Base-by-base conservation (phyloP, 2,888 invertebrate genomes). In the Monochamus alternatus region DNA sequence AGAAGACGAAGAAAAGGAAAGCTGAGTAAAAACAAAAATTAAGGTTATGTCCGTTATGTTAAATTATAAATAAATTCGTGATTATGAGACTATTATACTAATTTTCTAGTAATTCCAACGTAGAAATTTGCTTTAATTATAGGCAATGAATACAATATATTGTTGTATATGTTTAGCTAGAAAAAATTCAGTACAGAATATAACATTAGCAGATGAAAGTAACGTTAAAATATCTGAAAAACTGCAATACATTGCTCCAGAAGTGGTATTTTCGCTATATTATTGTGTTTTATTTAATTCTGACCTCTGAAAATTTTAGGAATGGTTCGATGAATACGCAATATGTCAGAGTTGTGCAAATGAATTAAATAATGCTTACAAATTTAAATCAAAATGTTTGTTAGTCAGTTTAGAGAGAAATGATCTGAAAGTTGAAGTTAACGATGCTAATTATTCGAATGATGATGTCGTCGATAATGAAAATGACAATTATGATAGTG, bases 161-260 rank as follows among this genome's bases (percentile, higher is more conserved):
- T 83, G 83, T 69, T 79, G 80, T 62, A 78, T 83, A 55, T 83
- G 83, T 73, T 76, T 81, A 51, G 75, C 78, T 55, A 55, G 32
- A 1, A 77, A 65, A 22, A 70, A 76, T 12, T 44, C 67, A 30
- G 12, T 73, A 22, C 76, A 73, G 71, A 71, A 72, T 55, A 63
- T 80, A 68, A 70, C 44, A n/a, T 62, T 66, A 30, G 47, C n/a
- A 47, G 77, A 80, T 73, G 74, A 75, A 22, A 74, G 68, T 65
- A 75, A 75, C 9, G 64, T 76, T 10, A 75, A 78, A 44, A 38
- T 81, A 12, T 58, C 66, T 52, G 75, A 69, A 30, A 83, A 80
- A 75, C 75, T 83, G 51, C 51, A 69, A 22, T 75, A 74, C 59
- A 62, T 83, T 58, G 81, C 78, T 10, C 81, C 81, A 5, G 81